Conservation (phyloP, 2,888 invertebrate species). For the Dynastes grantii region DNA sequence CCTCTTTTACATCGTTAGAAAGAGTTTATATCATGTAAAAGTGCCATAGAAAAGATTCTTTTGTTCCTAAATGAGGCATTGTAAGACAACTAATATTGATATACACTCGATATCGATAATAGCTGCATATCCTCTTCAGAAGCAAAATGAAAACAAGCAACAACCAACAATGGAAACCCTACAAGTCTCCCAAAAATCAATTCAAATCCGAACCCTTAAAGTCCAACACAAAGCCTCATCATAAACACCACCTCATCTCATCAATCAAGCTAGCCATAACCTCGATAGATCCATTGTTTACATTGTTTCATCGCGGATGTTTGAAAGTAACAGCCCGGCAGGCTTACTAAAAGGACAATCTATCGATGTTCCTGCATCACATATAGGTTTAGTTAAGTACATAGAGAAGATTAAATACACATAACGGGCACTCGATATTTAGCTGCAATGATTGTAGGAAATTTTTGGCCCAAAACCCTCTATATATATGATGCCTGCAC, state of each 20-base stretch:
- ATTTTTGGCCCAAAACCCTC: no score
- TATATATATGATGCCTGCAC: background rate
- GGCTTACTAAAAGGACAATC: background rate
- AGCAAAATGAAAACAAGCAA: background rate
- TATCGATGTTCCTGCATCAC: no score
- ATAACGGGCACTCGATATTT: background rate
- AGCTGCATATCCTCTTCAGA: background rate
- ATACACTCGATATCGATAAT: no score
- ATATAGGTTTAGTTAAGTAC: no score
- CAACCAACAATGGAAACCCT: background rate
- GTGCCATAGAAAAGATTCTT: no score
- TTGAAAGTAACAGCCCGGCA: background rate
- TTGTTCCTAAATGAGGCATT: no score
- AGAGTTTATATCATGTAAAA: no score
- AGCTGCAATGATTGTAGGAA: background rate
- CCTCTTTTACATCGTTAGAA: no score
- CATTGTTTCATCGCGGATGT: constrained; percentile 9
- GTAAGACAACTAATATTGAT: no score
- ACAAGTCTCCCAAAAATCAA: background rate
- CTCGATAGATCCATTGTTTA: constrained; percentile 13
- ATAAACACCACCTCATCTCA: constrained; percentile 18
- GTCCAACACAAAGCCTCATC: background rate
- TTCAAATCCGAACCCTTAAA: background rate
- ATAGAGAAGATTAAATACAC: no score
- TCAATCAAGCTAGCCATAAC: background rate